Percentiles rank a stretch among this genome's conserved stretches.
These are phyloP conservation scores for Microctenopoma stevenorrisi DNA, from an alignment of 2,797 vertebrate genomes.

Conservation along the genomic window DNA sequence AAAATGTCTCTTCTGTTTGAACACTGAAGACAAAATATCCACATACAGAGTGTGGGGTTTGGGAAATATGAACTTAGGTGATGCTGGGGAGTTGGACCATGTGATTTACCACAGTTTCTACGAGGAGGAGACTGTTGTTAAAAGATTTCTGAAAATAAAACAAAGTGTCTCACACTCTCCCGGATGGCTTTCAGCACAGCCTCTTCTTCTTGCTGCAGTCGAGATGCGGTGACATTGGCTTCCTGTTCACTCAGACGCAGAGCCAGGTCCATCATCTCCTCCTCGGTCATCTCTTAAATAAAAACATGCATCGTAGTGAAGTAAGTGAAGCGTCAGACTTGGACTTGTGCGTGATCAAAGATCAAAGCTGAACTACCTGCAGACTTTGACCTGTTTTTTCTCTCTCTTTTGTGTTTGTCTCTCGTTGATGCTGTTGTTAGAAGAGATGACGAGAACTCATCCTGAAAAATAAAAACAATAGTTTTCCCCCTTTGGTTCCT, in stretches of 20 bases:
- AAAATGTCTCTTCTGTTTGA: too few relatives aligned
- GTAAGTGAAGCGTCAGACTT: too few relatives aligned
- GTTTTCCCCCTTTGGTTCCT: too few relatives aligned
- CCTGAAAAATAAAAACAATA: slow-evolving; percentile 52
- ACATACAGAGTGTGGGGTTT: too few relatives aligned
- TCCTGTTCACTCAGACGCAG: slow-evolving; percentile 92
- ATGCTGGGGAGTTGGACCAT: too few relatives aligned
- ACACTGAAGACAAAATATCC: too few relatives aligned
- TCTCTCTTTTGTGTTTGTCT: slow-evolving; percentile 41
- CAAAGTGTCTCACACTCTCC: slow-evolving; percentile 87
- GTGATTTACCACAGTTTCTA: too few relatives aligned
- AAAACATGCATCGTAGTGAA: neutral
- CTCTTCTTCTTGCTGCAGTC: slow-evolving; percentile 88
- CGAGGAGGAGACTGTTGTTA: too few relatives aligned
- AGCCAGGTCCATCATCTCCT: slow-evolving; percentile 93
- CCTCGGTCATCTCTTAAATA: slow-evolving; percentile 92
- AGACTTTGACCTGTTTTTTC: slow-evolving; percentile 44
- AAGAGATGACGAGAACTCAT: slow-evolving; percentile 42
- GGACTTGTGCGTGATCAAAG: too few relatives aligned
- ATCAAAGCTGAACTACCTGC: slow-evolving; percentile 46
- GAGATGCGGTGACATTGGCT: slow-evolving; percentile 83
- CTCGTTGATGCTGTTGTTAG: slow-evolving; percentile 4
- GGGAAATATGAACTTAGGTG: too few relatives aligned
- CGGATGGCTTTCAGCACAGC: slow-evolving; percentile 90
- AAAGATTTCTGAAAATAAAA: too few relatives aligned